phyloP scores from a whole-genome alignment of 2,797 vertebrate species.

The Notolabrus celidotus region DNA sequence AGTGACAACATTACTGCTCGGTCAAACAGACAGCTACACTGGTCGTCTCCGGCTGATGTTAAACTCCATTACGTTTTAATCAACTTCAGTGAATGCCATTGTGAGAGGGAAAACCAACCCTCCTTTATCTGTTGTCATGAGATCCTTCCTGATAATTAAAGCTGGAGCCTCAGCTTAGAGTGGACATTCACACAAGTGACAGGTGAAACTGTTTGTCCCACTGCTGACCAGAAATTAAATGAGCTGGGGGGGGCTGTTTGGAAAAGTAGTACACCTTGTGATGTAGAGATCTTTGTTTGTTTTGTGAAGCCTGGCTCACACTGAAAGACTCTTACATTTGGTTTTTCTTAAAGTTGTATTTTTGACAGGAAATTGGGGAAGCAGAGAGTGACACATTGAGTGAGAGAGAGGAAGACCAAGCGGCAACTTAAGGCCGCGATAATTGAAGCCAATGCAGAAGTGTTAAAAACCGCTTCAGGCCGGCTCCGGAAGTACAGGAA shows the following conservation, averaged over 20 bases:
- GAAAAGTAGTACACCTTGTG: background rate
- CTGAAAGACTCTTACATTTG: too few relatives aligned
- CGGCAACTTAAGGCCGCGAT: too few relatives aligned
- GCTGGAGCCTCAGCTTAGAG: background rate
- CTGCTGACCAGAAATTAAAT: background rate
- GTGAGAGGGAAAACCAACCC: slow-evolving; percentile 22
- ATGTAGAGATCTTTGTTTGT: background rate
- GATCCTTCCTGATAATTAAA: slow-evolving; percentile 38
- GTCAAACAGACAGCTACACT: slow-evolving; percentile 6
- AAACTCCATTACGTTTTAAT: slow-evolving; percentile 20
- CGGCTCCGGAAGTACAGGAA: too few relatives aligned
- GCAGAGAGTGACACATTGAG: too few relatives aligned
- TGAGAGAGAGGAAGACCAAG: too few relatives aligned
- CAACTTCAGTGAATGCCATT: slow-evolving; percentile 41
- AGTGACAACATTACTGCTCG: slow-evolving; percentile 20
- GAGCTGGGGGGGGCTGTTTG: background rate
- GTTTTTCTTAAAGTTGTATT: too few relatives aligned
- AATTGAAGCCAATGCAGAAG: too few relatives aligned
- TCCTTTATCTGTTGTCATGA: slow-evolving; percentile 43
- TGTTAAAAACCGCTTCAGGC: too few relatives aligned
- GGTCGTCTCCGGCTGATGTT: slow-evolving; percentile 11
- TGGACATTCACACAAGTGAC: slow-evolving; percentile 1
- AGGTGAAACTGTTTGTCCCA: background rate
- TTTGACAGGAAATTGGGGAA: too few relatives aligned
- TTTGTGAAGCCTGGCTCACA: too few relatives aligned